These are phyloP conservation scores for Euclidia mi DNA, from an alignment of 2,888 invertebrate species.

Conservation along the genomic window DNA sequence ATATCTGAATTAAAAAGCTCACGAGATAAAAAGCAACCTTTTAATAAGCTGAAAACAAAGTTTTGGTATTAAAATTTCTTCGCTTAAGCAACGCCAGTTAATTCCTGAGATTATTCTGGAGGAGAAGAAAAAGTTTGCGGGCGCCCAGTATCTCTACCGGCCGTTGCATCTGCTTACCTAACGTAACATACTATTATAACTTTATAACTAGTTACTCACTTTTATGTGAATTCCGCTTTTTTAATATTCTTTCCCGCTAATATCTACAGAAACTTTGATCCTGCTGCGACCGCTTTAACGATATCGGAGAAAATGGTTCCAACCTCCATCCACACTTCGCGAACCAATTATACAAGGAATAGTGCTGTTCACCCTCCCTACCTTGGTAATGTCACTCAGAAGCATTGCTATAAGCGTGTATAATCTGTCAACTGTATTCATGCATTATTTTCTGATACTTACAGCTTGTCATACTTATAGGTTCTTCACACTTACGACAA, in stretches of 20 bases:
- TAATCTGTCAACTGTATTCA: no score
- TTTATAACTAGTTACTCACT: slow-evolving; percentile 55
- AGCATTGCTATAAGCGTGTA: background rate
- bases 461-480: no score
- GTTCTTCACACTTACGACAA: no score
- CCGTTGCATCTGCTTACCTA: slow-evolving; percentile 57
- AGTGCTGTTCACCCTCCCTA: background rate
- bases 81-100: slow-evolving; percentile 66
- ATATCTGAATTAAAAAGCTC: slow-evolving; percentile 55
- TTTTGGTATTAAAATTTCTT: slow-evolving; percentile 70
- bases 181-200: slow-evolving; percentile 58
- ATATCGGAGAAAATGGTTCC: background rate
- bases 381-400: background rate
- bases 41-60: slow-evolving; percentile 72
- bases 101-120: slow-evolving; percentile 68
- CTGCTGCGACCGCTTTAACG: background rate
- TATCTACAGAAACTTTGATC: background rate
- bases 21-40: slow-evolving; percentile 56
- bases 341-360: slow-evolving; percentile 8
- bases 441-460: no score
- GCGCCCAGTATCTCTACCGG: slow-evolving; percentile 55
- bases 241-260: slow-evolving; percentile 7
- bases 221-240: slow-evolving; percentile 38
- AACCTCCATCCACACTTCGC: background rate
- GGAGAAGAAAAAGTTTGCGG: slow-evolving; percentile 65